Evolutionary conservation across 2,113 vertebrate genomes (phyloP), one percentile per base, ranked within the genome.

Genomic region (Cynocephalus volans): DNA sequence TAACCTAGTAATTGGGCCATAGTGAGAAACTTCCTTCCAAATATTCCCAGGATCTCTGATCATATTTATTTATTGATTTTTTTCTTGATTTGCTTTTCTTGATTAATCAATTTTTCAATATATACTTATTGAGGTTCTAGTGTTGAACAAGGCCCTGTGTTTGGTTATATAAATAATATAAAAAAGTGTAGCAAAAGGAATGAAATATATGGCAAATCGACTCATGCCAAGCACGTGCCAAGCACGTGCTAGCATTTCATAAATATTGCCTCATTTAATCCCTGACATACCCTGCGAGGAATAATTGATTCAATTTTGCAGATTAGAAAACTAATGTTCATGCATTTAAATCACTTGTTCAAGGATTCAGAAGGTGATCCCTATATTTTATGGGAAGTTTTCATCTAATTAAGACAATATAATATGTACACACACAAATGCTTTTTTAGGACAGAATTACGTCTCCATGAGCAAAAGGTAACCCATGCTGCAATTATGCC

Each of bases 301-400:
- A 33, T 4, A 62, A 60, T 54, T 75, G 15, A 75, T 84, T 90
- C 58, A 88, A 24, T 54, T 84, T 85, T 90, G 9, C 92, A 93
- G 18, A 84, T n/a, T 58, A 88, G 62, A 31, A 88, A 96, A 95
- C 6, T 72, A 75, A 88, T 23, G 4, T 85, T 19, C 28, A 45
- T 17, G 33, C 11, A 81, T 70, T 93, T 93, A 88, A 76, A 54
- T 84, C 8, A 73, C 54, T 93, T 93, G 18, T 31, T 56, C 15
- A 76, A 95, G 26, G 45, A 84, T 50, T 90, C 11, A 56, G 1
- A 79, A 67, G 6, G 84, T 77, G 41, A 92, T 75, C 31, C 17
- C 88, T 85, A 33, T 62, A 93, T 81, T 88, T 88, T 69, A 45
- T 45, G 50, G 60, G 17, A 81, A 73, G 24, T 69, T 85, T 93